A percentile compares a stretch with the other conserved stretches of the same genome.
Evolutionary conservation across 2,113 vertebrate species (phyloP).

Genomic region (Eleginops maclovinus): DNA sequence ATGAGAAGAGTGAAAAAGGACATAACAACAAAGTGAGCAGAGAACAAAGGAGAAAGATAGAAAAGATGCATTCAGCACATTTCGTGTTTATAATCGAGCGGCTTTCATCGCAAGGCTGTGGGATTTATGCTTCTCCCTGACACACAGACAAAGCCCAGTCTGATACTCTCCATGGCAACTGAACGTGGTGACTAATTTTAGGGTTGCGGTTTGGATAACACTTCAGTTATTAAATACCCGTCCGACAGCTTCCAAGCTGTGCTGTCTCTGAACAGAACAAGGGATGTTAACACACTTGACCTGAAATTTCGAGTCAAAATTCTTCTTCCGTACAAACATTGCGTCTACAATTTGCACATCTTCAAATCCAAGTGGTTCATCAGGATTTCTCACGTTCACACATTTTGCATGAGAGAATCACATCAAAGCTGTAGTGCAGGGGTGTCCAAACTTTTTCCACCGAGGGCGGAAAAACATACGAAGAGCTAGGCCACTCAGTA

Average conservation of each 20-base stretch:
- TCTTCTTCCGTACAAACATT: not conserved
- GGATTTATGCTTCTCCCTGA: constrained; percentile 70
- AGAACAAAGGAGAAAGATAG: constrained; percentile 62
- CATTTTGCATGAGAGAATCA: not conserved
- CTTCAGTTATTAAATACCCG: constrained; percentile 68
- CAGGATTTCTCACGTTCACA: not conserved
- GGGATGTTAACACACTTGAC: constrained; percentile 24
- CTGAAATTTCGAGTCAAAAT: constrained; percentile 10
- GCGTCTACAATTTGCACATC: not conserved
- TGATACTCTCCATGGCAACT: constrained; percentile 78
- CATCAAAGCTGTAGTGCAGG: too few relatives aligned
- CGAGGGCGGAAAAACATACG: too few relatives aligned
- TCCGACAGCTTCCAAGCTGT: constrained; percentile 48
- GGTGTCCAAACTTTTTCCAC: too few relatives aligned
- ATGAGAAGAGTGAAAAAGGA: constrained; percentile 38
- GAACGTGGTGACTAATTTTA: constrained; percentile 65
- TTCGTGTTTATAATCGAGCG: constrained; percentile 64
- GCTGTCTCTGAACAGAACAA: constrained; percentile 34
- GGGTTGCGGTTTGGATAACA: constrained; percentile 64
- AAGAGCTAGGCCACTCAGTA: too few relatives aligned
- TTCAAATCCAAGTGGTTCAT: not conserved
- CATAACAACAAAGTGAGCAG: constrained; percentile 54
- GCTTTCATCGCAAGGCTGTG: constrained; percentile 60
- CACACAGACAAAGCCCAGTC: constrained; percentile 60
- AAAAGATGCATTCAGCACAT: constrained; percentile 66